These are phyloP conservation scores for Euproctis similis DNA, from an alignment of 2,888 invertebrate genomes.

Conservation along the genomic window DNA sequence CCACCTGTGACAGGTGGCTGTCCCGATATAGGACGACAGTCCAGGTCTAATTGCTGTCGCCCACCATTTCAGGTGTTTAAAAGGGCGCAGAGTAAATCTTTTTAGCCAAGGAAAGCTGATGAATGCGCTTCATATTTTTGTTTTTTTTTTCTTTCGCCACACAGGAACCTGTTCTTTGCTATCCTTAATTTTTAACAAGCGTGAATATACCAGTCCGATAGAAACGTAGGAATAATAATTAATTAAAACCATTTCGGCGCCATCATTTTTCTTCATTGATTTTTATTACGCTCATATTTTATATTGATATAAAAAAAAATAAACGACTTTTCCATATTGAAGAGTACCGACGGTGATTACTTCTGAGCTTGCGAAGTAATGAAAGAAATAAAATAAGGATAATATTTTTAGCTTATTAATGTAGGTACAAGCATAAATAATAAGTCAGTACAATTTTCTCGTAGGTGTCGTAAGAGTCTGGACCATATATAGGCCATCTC, in stretches of 20 bases:
- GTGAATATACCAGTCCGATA: slow-evolving; percentile 10
- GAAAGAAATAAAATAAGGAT: not conserved
- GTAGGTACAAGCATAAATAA: no score
- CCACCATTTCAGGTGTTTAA: no score
- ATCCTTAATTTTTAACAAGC: slow-evolving; percentile 9
- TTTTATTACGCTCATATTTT: slow-evolving; percentile 21
- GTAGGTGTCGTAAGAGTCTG: no score
- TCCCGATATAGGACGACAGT: no score
- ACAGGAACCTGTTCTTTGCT: slow-evolving; percentile 4
- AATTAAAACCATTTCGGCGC: slow-evolving; percentile 22
- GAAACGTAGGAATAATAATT: slow-evolving; percentile 10
- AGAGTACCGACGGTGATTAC: slow-evolving; percentile 4
- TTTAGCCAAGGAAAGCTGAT: no score
- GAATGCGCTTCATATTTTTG: no score
- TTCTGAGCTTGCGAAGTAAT: not conserved
- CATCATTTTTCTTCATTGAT: slow-evolving; percentile 20
- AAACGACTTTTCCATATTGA: slow-evolving; percentile 5
- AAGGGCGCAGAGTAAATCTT: no score
- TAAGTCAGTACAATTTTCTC: no score
- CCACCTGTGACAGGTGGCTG: no score
- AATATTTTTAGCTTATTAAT: no score
- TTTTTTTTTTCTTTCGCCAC: slow-evolving; percentile 1
- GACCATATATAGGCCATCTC: no score
- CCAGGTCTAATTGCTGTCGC: no score
- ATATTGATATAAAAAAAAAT: slow-evolving; percentile 7